These are phyloP conservation scores for Bryconaethiops microstoma DNA, from an alignment of 2,797 vertebrate genomes.

Conservation along the genomic window DNA sequence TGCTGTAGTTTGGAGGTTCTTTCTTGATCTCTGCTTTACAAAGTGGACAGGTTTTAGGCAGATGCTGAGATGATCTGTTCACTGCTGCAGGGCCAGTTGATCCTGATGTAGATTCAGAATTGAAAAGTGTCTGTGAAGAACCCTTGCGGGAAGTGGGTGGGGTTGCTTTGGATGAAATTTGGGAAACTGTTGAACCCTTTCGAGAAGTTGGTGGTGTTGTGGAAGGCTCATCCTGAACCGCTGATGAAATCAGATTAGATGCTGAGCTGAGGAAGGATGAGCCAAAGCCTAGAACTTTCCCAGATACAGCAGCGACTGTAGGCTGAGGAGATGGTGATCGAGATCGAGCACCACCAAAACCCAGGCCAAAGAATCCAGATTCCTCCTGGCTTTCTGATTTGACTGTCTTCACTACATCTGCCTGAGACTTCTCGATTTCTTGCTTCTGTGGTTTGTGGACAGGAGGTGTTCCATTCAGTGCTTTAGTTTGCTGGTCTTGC, in stretches of 20 bases:
- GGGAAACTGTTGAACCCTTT: slow-evolving; percentile 73
- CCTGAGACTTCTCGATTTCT: slow-evolving; percentile 26
- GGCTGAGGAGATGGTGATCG: slow-evolving; percentile 81
- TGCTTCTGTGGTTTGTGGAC: slow-evolving; percentile 39
- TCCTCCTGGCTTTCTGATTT: slow-evolving; percentile 71
- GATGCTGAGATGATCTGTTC: slow-evolving; percentile 43
- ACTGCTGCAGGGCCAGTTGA: slow-evolving; percentile 35
- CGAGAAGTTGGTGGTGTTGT: slow-evolving; percentile 71
- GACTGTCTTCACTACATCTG: slow-evolving; percentile 40
- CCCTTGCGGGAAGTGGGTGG: slow-evolving; percentile 76
- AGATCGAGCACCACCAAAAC: slow-evolving; percentile 71
- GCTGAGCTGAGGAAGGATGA: slow-evolving; percentile 94
- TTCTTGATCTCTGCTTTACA: slow-evolving; percentile 81
- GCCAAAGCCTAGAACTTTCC: slow-evolving; percentile 95
- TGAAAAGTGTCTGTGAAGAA: slow-evolving; percentile 12
- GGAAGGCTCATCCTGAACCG: slow-evolving; percentile 77
- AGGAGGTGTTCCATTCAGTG: slow-evolving; percentile 57
- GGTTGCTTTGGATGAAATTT: slow-evolving; percentile 72
- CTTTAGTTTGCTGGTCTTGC: slow-evolving; percentile 62
- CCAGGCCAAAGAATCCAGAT: slow-evolving; percentile 67
- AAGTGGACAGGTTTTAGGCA: slow-evolving; percentile 74
- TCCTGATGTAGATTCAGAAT: slow-evolving; percentile 40
- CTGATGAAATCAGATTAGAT: slow-evolving; percentile 89
- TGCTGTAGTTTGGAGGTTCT: slow-evolving; percentile 80
- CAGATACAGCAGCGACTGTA: slow-evolving; percentile 79